Evolutionary conservation across 2,888 invertebrate species (phyloP), one percentile per base, ranked within the genome.

Genomic region (Pardosa pseudoannulata): DNA sequence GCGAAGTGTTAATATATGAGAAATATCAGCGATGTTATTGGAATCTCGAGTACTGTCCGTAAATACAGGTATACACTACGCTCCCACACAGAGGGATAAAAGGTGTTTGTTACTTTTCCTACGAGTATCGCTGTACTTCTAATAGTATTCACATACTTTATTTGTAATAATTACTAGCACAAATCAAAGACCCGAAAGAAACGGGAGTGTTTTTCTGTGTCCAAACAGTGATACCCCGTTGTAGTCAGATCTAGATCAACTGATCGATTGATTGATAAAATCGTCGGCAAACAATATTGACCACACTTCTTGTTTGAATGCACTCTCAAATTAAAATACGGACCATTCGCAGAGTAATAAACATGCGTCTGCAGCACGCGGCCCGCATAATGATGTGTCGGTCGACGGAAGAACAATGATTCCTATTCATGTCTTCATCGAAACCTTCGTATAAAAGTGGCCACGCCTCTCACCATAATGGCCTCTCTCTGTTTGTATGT

Each of bases 401-500:
- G 65, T 3, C 16, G 16, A n/a, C 31, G n/a, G 31, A 65, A 65
- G 31, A 65, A 65, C 65, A 65, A 65, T 65, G 29, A 65, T 65
- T 65, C 31, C 13, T 31, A 31, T 65, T 31, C 65, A 65, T 13
- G 31, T n/a, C 29, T 29, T 31, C 65, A 28, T 65, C 65, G 19
- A 31, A 65, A 62, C 23, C 27, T 62, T 27, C 62, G 23, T 62
- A n/a, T n/a, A 28, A 62, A 5, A 28, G 2, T 6, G 65, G 65
- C 65, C 65, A 65, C 65, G 31, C 65, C 65, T 31, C 65, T 5
- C 29, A 65, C 7, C 31, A 65, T 65, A 29, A 56, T 56, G 65
- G 65, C 31, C 29, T 23, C 27, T 23, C 6, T 27, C 1, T n/a
- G 6, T 27, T 65, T 65, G 65, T 65, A n/a, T 65, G 65, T 31